phyloP scores from a whole-genome alignment of 2,113 vertebrate genomes.

The Circaetus gallicus region DNA sequence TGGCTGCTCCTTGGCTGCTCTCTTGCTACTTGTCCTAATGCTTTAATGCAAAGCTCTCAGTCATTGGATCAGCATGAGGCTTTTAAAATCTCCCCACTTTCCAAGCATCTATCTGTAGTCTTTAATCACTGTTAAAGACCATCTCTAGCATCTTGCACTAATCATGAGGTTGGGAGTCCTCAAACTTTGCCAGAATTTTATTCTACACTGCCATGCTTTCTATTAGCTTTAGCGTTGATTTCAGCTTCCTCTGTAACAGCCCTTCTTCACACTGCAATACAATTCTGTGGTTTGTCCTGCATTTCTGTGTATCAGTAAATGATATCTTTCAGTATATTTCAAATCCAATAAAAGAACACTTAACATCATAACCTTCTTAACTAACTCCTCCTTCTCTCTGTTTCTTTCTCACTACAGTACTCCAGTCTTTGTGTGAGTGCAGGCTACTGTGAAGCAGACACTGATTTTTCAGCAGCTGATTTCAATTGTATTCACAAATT shows the following conservation, averaged over 20 bases:
- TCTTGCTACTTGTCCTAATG: neutral
- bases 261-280: neutral
- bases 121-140: neutral
- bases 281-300: neutral
- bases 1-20: neutral
- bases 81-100: neutral
- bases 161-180: neutral
- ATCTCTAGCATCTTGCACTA: neutral
- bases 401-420: neutral
- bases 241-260: neutral
- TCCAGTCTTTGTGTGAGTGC: neutral
- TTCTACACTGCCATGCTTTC: neutral
- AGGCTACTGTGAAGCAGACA: neutral
- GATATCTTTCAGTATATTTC: neutral
- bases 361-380: neutral
- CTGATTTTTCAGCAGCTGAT: neutral
- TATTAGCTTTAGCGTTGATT: neutral
- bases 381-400: neutral
- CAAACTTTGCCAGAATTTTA: neutral
- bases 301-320: neutral
- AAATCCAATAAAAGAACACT: neutral
- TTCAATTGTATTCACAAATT: neutral
- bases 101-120: neutral
- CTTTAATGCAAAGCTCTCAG: neutral
- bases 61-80: neutral